phyloP scores from a whole-genome alignment of 2,888 invertebrate genomes.

The Phymatocera aterrima region DNA sequence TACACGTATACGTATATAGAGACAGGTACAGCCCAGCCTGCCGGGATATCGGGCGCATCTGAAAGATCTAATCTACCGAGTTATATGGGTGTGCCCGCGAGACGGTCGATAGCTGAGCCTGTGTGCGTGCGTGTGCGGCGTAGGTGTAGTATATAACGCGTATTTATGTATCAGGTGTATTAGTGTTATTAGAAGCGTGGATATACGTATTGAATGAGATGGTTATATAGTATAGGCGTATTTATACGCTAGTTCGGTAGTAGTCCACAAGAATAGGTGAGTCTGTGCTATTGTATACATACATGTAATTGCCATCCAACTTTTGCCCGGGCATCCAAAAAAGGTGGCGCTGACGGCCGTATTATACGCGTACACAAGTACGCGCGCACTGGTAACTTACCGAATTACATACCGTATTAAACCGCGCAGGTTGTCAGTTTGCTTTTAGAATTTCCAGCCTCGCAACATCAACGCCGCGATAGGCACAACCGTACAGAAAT shows the following conservation, averaged over 20 bases:
- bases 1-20: not conserved
- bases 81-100: not conserved
- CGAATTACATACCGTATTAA: too few species aligned
- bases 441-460: too few species aligned
- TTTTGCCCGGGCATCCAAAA: too few species aligned
- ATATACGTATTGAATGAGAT: not conserved
- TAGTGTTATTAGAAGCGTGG: not conserved
- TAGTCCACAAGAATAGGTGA: not conserved
- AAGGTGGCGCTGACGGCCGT: too few species aligned
- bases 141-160: not conserved
- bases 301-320: too few species aligned
- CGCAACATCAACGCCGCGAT: too few species aligned
- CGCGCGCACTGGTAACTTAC: too few species aligned
- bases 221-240: not conserved
- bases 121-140: constrained; percentile 1
- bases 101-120: not conserved
- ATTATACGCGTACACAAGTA: too few species aligned
- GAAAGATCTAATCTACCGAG: not conserved
- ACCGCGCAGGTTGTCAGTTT: too few species aligned
- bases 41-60: constrained; percentile 5
- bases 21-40: not conserved
- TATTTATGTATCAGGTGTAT: not conserved
- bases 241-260: not conserved
- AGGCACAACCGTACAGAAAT: too few species aligned
- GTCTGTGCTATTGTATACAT: not conserved